Evolutionary conservation across 2,888 invertebrate species (phyloP).

Genomic region (Polia nebulosa): DNA sequence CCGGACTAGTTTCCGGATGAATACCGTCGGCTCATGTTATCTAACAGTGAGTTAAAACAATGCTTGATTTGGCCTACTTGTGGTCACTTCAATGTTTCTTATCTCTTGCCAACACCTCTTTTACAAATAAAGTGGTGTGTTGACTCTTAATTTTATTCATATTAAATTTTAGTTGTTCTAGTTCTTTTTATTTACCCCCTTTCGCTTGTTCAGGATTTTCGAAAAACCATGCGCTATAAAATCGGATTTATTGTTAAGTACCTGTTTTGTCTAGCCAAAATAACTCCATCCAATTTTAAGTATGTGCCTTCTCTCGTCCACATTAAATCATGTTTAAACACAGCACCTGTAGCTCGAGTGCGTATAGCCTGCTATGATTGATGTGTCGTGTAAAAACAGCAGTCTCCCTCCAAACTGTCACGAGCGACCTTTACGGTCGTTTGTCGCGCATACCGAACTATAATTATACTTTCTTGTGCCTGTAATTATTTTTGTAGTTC

Average conservation of each 20-base stretch:
- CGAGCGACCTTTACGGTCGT: constrained; percentile 72
- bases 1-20: constrained; percentile 49
- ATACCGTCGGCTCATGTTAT: constrained; percentile 27
- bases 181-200: not conserved
- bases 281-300: not conserved
- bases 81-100: not conserved
- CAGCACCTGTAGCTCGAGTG: not conserved
- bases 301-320: not conserved
- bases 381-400: constrained; percentile 57
- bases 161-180: not conserved
- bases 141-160: not conserved
- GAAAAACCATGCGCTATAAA: not conserved
- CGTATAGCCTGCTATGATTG: constrained; percentile 53
- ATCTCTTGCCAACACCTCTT: not conserved
- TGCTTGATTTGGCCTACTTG: constrained; percentile 9
- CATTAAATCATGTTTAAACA: not conserved
- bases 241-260: not conserved
- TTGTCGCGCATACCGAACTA: constrained; percentile 63
- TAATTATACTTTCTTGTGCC: constrained; percentile 66
- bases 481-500: constrained; percentile 49
- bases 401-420: constrained; percentile 61
- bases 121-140: not conserved
- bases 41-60: constrained; percentile 19
- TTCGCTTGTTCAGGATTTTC: not conserved
- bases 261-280: not conserved